Evolutionary conservation across 2,113 vertebrate genomes (phyloP).

Genomic region (Alligator sinensis): DNA sequence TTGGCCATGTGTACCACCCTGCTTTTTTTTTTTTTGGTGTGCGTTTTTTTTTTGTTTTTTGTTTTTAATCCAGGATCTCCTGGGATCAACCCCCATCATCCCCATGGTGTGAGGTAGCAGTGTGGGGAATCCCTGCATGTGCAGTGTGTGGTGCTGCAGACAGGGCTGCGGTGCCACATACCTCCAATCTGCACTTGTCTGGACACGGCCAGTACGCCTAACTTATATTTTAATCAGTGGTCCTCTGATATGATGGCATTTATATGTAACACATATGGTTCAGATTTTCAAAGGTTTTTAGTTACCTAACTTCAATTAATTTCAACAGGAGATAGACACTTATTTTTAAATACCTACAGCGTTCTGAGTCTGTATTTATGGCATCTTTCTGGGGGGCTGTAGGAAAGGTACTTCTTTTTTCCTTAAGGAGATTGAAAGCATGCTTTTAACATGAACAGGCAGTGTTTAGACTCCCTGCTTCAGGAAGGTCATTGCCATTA

Average conservation of each 20-base stretch:
- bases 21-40: too few species aligned
- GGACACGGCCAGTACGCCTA: too few species aligned
- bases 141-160: too few species aligned
- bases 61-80: too few species aligned
- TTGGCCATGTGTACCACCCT: too few species aligned
- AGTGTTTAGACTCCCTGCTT: neutral
- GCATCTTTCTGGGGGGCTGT: neutral
- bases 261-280: neutral
- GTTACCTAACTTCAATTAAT: neutral
- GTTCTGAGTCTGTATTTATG: neutral
- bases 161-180: too few species aligned
- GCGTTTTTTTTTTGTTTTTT: too few species aligned
- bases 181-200: too few species aligned
- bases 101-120: too few species aligned
- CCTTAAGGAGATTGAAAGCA: neutral
- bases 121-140: too few species aligned
- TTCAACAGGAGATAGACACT: neutral
- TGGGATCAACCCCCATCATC: too few species aligned
- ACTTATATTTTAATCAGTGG: too few species aligned
- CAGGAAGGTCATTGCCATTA: conserved; percentile 20
- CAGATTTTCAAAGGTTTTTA: neutral
- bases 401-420: neutral
- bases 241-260: neutral
- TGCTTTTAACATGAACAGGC: neutral
- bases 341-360: neutral